Percentiles rank a stretch among this genome's conserved stretches.
Conservation (phyloP, 1,140 invertebrate species). For the Pantala flavescens region DNA sequence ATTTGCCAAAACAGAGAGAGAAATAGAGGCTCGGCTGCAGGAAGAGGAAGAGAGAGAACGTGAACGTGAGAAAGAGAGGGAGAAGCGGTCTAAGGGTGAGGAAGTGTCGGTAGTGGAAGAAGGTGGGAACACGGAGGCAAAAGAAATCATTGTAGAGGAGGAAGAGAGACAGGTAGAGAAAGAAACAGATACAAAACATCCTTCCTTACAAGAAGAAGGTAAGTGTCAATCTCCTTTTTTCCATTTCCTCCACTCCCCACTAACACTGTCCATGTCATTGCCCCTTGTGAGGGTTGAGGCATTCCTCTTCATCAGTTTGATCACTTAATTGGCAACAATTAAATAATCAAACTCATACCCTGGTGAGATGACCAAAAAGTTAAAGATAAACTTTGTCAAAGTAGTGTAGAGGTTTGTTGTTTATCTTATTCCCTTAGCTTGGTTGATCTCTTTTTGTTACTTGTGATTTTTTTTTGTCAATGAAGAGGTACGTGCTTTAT, state of each 20-base stretch:
- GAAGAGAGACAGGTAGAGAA: slow-evolving; percentile 8
- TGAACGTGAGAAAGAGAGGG: background rate
- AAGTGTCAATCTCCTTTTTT: slow-evolving; percentile 12
- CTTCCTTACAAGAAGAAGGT: slow-evolving; percentile 1
- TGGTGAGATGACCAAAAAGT: background rate
- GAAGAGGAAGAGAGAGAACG: slow-evolving; percentile 36
- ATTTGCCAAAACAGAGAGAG: slow-evolving; percentile 42
- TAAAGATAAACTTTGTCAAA: background rate
- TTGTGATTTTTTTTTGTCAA: background rate
- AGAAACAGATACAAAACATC: slow-evolving; percentile 18
- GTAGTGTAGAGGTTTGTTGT: background rate
- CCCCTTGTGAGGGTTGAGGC: background rate
- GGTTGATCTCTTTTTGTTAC: background rate
- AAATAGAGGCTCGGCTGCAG: slow-evolving; percentile 39
- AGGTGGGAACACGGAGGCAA: background rate
- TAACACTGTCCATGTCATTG: background rate
- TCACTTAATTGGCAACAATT: background rate
- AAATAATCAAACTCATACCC: background rate
- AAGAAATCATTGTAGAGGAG: background rate
- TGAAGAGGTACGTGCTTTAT: background rate
- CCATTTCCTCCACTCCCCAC: background rate
- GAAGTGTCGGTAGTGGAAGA: background rate
- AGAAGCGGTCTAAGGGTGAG: background rate
- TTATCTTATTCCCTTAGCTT: background rate
- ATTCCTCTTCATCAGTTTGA: too few relatives aligned